A percentile compares a stretch with the other conserved stretches of the same genome.
phyloP scores from a whole-genome alignment of 2,888 invertebrate species.

The Metacarcinus magister region DNA sequence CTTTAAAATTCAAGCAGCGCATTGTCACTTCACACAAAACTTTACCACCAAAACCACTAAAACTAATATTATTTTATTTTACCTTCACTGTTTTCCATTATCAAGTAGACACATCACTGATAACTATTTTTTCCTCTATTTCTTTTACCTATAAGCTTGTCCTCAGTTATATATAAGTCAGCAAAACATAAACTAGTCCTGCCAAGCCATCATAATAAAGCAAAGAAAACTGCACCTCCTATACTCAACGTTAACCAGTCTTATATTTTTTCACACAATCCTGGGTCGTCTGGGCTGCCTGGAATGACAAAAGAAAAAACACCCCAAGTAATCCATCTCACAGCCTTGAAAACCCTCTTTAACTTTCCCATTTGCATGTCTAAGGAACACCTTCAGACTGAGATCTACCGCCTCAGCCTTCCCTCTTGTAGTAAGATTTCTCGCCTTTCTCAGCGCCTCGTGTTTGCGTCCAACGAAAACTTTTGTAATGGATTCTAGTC shows the following conservation, averaged over 20 bases:
- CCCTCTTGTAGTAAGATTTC: not conserved
- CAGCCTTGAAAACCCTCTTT: not conserved
- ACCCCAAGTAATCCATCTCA: not conserved
- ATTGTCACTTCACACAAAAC: too few species aligned
- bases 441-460: not conserved
- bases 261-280: not conserved
- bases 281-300: not conserved
- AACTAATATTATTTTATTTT: too few species aligned
- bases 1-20: too few species aligned
- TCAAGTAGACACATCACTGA: too few species aligned
- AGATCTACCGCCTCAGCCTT: not conserved
- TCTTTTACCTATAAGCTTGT: too few species aligned
- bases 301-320: constrained; percentile 10
- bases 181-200: too few species aligned
- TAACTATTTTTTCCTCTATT: too few species aligned
- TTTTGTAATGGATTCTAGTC: constrained; percentile 17
- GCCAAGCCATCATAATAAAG: not conserved
- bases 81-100: too few species aligned
- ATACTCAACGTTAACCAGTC: not conserved
- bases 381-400: not conserved
- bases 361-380: constrained; percentile 45
- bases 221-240: not conserved
- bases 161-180: too few species aligned
- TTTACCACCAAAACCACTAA: too few species aligned
- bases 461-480: not conserved